Percentiles rank a stretch among this genome's conserved stretches.
Conservation (phyloP, 1,140 invertebrate species). For the Arctopsyche grandis region DNA sequence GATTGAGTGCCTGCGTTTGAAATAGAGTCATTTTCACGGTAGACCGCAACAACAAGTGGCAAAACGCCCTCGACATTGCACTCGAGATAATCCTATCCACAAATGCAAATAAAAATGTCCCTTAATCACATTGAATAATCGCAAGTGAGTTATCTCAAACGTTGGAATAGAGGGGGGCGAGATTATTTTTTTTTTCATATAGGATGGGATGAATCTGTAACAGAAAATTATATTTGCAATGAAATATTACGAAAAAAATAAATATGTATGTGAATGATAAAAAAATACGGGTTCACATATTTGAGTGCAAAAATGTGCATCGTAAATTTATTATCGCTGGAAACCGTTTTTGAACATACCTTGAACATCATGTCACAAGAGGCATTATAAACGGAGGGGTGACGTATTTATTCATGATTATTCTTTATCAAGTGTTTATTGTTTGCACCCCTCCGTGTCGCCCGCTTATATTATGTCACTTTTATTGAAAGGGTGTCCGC, state of each 20-base stretch:
- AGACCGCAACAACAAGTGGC: constrained; percentile 46
- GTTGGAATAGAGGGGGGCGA: neutral
- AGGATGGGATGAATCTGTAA: too few relatives aligned
- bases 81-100: constrained; percentile 31
- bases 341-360: neutral
- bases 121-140: constrained; percentile 52
- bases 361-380: constrained; percentile 16
- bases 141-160: constrained; percentile 40
- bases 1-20: constrained; percentile 3
- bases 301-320: too few relatives aligned
- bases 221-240: too few relatives aligned
- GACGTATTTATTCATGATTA: constrained; percentile 55
- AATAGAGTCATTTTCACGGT: constrained; percentile 51
- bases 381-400: constrained; percentile 29
- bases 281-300: too few relatives aligned
- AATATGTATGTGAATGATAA: too few relatives aligned
- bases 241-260: too few relatives aligned
- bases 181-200: neutral
- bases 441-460: constrained; percentile 52
- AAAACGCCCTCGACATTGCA: constrained; percentile 28
- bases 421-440: constrained; percentile 56
- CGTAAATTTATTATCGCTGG: too few relatives aligned
- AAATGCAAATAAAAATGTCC: constrained; percentile 54
- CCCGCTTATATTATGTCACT: constrained; percentile 53
- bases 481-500: constrained; percentile 52